Conservation (phyloP, 2,113 vertebrate species). For the Cairina moschata region DNA sequence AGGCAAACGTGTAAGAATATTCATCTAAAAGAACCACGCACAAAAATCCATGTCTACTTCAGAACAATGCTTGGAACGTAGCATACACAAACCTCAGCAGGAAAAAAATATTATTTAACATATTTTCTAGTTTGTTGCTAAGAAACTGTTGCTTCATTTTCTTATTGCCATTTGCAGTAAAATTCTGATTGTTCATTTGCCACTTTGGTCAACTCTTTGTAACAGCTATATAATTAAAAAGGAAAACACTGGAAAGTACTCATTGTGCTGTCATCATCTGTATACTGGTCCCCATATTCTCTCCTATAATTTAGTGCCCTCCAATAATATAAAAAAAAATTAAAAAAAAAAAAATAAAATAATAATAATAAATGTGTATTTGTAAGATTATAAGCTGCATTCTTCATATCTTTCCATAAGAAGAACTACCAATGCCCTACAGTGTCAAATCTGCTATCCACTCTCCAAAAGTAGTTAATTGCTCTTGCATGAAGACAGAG, state of each 20-base stretch:
- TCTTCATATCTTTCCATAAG: background rate
- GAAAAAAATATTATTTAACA: constrained; percentile 35
- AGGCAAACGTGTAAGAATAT: background rate
- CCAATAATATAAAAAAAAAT: background rate
- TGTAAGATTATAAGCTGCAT: background rate
- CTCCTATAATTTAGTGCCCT: background rate
- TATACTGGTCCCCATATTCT: background rate
- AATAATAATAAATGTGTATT: background rate
- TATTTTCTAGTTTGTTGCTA: constrained; percentile 74
- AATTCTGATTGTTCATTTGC: constrained; percentile 48
- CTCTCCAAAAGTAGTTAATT: background rate
- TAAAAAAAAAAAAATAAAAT: background rate
- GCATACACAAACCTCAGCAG: background rate
- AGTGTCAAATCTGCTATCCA: background rate
- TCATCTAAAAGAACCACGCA: background rate
- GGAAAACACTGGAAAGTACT: background rate
- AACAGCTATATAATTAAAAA: constrained; percentile 38
- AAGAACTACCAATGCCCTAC: background rate
- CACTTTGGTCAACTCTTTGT: constrained; percentile 14
- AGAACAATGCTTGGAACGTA: background rate
- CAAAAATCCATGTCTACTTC: background rate
- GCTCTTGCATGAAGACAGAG: background rate
- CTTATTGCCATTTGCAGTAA: constrained; percentile 49
- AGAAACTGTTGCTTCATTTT: constrained; percentile 69
- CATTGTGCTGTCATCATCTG: background rate